Evolutionary conservation across 2,113 vertebrate species (phyloP), one percentile per base, ranked within the genome.

Genomic region (Morone chrysops): DNA sequence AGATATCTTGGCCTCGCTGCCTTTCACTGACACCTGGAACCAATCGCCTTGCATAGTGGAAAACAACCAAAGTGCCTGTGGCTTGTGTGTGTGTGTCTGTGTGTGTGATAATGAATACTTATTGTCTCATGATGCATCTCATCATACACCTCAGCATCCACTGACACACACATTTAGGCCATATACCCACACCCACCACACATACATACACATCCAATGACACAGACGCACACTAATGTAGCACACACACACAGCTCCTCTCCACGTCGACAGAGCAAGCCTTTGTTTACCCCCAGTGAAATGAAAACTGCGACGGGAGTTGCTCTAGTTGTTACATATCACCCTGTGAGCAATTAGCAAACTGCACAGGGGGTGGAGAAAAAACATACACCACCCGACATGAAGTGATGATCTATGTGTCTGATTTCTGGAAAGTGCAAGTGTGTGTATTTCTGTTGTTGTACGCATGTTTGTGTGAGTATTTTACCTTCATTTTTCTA

Each of bases 321-420:
- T 84, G 78, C 70, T 84, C 59, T 54, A 77, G 87, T 87, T 80
- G 89, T 91, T 92, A 70, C 86, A 82, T 78, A 84, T 92, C 92
- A 86, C 84, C 85, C 91, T 90, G 90, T 89, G 92, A 91, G 91
- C 92, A 94, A 94, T 95, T 94, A 93, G 89, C 89, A 85, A 81
- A 86, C 83, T 79, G 71, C 85, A 80, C 86, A 62, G 90, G 93
- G 89, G 92, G 90, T 79, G 47, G 53, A 79, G 80, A 56, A 31
- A 72, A 83, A 80, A 80, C 87, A 84, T 38, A 67, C 78, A 79
- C 78, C 40, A n/a, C 81, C 74, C 73, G 81, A 81, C 80, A 77
- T 84, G 78, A 80, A 25, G 63, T 22, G 68, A 73, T 81, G 65
- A 84, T 36, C 63, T 56, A 31, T 79, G 73, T 70, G 70, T 84